These are phyloP conservation scores for Sebastes reedi DNA, from an alignment of 2,797 vertebrate species.

Conservation along the genomic window DNA sequence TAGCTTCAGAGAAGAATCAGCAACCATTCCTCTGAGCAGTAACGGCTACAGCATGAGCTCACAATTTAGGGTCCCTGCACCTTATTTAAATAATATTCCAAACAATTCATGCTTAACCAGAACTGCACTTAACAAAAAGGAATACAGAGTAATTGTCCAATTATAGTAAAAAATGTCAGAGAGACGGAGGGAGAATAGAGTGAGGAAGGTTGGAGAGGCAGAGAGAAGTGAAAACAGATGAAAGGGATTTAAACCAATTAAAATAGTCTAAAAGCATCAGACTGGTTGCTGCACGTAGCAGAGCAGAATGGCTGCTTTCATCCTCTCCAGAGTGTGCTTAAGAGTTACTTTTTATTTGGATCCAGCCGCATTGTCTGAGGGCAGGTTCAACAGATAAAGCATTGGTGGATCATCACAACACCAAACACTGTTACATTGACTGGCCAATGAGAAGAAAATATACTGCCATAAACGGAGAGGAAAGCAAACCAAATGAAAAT, in stretches of 20 bases:
- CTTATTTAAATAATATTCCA: slow-evolving; percentile 66
- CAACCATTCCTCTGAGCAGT: slow-evolving; percentile 17
- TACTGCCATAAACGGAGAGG: not conserved
- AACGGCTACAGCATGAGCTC: slow-evolving; percentile 23
- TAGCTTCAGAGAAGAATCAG: slow-evolving; percentile 23
- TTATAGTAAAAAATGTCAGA: slow-evolving; percentile 71
- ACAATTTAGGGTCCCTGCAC: slow-evolving; percentile 28
- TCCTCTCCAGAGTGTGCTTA: slow-evolving; percentile 37
- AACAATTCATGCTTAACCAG: slow-evolving; percentile 58
- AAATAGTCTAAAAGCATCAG: slow-evolving; percentile 60
- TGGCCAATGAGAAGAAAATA: not conserved
- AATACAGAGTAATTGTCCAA: slow-evolving; percentile 73
- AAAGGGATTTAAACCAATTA: slow-evolving; percentile 78
- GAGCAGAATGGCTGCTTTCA: slow-evolving; percentile 61
- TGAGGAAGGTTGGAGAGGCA: slow-evolving; percentile 37
- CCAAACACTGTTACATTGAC: slow-evolving; percentile 15
- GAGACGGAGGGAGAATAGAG: slow-evolving; percentile 26
- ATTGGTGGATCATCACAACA: not conserved
- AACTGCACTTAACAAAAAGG: slow-evolving; percentile 52
- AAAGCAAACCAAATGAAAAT: not conserved
- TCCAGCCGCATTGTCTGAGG: slow-evolving; percentile 29
- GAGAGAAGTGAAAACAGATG: slow-evolving; percentile 51
- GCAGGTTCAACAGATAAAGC: slow-evolving; percentile 24
- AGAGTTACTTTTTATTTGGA: slow-evolving; percentile 44
- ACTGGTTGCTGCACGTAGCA: slow-evolving; percentile 18